phyloP scores from a whole-genome alignment of 2,113 vertebrate genomes.

The Scomber japonicus region DNA sequence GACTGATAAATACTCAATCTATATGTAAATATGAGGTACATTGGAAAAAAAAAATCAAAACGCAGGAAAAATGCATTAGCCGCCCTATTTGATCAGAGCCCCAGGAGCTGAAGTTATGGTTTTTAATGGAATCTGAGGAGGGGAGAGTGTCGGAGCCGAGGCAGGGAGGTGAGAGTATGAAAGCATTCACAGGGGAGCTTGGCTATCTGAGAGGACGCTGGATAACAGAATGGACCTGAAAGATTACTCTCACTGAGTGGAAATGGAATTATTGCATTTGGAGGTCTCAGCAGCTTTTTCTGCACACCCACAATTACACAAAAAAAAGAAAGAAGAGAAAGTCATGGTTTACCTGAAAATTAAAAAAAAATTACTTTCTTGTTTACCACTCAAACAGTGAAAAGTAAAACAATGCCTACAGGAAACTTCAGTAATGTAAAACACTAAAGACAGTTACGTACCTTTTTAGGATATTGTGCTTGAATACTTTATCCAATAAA shows the following conservation, averaged over 20 bases:
- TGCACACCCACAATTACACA: slow-evolving; percentile 53
- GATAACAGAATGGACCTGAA: slow-evolving; percentile 74
- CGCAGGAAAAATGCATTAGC: slow-evolving; percentile 82
- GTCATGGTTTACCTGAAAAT: slow-evolving; percentile 46
- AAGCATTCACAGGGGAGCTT: slow-evolving; percentile 71
- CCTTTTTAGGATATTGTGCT: no score
- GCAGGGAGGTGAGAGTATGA: slow-evolving; percentile 67
- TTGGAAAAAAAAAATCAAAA: slow-evolving; percentile 68
- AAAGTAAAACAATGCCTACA: not conserved
- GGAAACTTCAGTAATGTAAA: slow-evolving; percentile 1
- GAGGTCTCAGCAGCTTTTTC: slow-evolving; percentile 78
- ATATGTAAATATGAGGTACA: slow-evolving; percentile 87
- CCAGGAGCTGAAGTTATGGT: slow-evolving; percentile 80
- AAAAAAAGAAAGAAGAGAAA: slow-evolving; percentile 46
- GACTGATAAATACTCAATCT: slow-evolving; percentile 88
- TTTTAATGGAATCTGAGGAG: slow-evolving; percentile 86
- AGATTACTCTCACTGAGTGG: slow-evolving; percentile 75
- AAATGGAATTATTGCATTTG: slow-evolving; percentile 78
- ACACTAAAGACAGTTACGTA: not conserved
- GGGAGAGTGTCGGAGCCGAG: slow-evolving; percentile 67
- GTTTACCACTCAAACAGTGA: not conserved
- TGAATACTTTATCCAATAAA: not conserved
- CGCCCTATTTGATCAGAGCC: slow-evolving; percentile 81
- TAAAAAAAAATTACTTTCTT: slow-evolving; percentile 58
- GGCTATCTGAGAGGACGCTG: slow-evolving; percentile 72